Evolutionary conservation across 2,113 vertebrate species (phyloP).

Genomic region (Zosterops pallidus): DNA sequence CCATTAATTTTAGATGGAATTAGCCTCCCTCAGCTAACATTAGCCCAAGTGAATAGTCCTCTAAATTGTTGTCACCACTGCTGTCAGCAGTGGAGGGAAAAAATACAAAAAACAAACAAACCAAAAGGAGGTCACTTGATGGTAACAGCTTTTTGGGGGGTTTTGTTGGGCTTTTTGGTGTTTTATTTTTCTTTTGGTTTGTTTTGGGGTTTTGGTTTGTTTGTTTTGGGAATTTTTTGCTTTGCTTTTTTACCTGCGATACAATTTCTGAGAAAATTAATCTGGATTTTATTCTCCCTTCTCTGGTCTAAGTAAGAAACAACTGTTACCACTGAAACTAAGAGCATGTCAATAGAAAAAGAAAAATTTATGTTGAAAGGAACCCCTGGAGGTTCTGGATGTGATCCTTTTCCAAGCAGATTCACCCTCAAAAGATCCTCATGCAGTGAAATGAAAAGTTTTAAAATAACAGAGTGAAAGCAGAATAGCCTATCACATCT

Average conservation of each 20-base stretch:
- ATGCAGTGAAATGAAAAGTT: background rate
- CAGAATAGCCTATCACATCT: background rate
- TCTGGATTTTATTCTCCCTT: background rate
- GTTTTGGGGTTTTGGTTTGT: background rate
- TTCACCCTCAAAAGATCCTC: background rate
- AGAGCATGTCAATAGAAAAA: background rate
- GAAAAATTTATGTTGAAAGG: background rate
- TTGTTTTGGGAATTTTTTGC: fast-evolving
- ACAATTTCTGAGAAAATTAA: background rate
- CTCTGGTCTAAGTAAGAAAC: background rate
- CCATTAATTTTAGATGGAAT: conserved; percentile 50
- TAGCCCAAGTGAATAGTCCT: background rate
- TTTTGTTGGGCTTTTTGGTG: no score
- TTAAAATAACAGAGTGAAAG: background rate
- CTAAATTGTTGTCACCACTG: background rate
- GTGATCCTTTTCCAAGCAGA: background rate
- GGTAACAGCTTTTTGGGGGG: fast-evolving
- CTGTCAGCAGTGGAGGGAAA: background rate
- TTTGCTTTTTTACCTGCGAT: background rate
- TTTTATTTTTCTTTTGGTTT: background rate
- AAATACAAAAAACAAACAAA: background rate
- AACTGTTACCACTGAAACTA: background rate
- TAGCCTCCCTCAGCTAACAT: conserved; percentile 1
- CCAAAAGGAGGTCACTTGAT: background rate
- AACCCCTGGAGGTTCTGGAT: background rate